Conservation (phyloP, 1,140 invertebrate genomes). For the Camponotus vicinus region DNA sequence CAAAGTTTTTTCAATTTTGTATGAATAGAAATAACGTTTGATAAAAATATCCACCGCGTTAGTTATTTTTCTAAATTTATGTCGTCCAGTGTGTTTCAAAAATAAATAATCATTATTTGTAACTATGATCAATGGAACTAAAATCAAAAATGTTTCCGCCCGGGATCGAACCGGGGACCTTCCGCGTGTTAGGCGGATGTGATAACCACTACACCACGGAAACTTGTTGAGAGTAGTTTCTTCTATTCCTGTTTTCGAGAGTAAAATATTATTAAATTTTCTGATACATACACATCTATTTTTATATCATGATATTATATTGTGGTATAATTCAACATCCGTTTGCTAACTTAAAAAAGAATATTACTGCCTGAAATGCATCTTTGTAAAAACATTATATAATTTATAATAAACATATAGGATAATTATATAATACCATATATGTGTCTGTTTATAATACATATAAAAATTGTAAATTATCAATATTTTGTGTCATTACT, state of each 20-base stretch:
- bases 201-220: conserved; percentile 79
- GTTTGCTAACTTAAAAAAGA: background rate
- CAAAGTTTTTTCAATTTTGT: background rate
- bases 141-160: conserved; percentile 72
- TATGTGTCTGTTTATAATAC: background rate
- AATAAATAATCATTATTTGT: background rate
- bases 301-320: background rate
- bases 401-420: background rate
- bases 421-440: background rate
- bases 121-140: background rate
- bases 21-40: background rate
- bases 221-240: background rate
- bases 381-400: background rate
- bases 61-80: background rate
- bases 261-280: background rate
- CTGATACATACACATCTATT: background rate
- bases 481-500: background rate
- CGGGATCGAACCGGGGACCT: conserved; percentile 78
- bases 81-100: background rate
- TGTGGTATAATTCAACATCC: background rate
- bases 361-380: background rate
- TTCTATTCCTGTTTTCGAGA: background rate
- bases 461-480: background rate
- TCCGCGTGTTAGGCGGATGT: conserved; percentile 78
- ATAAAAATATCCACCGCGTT: background rate